Base-by-base conservation (phyloP, 92 coral and sea anemone genomes). In the Epizoanthus stellaris region DNA sequence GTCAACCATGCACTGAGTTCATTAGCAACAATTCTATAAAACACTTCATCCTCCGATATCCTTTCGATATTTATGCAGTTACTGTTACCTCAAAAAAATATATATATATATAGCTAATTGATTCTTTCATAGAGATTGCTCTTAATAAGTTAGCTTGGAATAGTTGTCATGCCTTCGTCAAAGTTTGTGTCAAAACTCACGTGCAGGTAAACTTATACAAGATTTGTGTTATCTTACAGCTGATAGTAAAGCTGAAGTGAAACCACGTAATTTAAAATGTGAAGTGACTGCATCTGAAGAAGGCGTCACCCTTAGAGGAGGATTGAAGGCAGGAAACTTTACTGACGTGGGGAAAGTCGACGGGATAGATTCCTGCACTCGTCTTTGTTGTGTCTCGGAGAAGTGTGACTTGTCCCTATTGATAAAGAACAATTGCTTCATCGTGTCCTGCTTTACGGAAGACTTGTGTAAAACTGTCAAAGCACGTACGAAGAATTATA, bases 301-400 rank as follows among this genome's bases (percentile, higher is more conserved):
- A 30, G 98, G 98, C 38, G 94, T 96, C 15, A 96, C 99, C 0
- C 84, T 96, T 0, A 94, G 67, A 70, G 99, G 99, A 5, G 99
- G 99, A 40, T 87, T 96, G 34, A 89, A 80, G 25, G 93, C 99
- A 4, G 99, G 98, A 14, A 91, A 94, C 76, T 95, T 95, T 52
- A 95, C 98, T 2, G 98, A 95, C 67, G 99, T 96, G 25, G 99
- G 99, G 42, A 93, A 91, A 16, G 97, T 90, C 43, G 99, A 96
- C 43, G 89, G 81, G 21, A 87, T 96, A 21, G 94, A 91, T 60
- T 89, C 97, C 19, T 96, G 99, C 57, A 93, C 98, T 15, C 88
- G 95, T 45, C 87, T 96, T 13, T 96, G 99, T 39, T 96, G 99
- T 63, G 99, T 96, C 16, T 92, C 95, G 10, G 99, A 96, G 76